Evolutionary conservation across 2,888 invertebrate genomes (phyloP).

Genomic region (Philereme transversata): DNA sequence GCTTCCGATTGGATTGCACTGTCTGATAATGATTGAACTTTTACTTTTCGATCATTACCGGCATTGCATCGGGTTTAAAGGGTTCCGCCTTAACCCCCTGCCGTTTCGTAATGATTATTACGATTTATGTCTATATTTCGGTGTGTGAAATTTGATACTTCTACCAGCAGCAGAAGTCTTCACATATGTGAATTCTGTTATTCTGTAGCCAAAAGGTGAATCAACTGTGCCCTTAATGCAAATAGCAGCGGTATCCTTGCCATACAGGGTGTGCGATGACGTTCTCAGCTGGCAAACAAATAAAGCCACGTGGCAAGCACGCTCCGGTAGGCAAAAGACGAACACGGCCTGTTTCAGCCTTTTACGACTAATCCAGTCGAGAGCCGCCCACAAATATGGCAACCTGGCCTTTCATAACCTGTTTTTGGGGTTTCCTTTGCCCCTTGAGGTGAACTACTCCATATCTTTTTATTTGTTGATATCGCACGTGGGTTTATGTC

Average conservation of each 20-base stretch:
- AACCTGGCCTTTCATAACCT: slow-evolving; percentile 80
- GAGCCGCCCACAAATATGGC: slow-evolving; percentile 77
- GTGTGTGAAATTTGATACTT: slow-evolving; percentile 7
- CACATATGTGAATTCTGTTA: slow-evolving; percentile 24
- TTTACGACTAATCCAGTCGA: slow-evolving; percentile 82
- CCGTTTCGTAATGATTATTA: slow-evolving; percentile 35
- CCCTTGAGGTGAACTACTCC: slow-evolving; percentile 60
- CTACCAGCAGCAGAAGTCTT: slow-evolving; percentile 11
- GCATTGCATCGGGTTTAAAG: slow-evolving; percentile 46
- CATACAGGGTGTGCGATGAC: slow-evolving; percentile 71
- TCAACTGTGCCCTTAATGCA: slow-evolving; percentile 68
- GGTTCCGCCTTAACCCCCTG: slow-evolving; percentile 49
- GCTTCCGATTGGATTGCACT: slow-evolving; percentile 65
- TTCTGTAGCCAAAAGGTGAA: slow-evolving; percentile 52
- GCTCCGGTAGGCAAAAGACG: slow-evolving; percentile 70
- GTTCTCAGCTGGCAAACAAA: slow-evolving; percentile 66
- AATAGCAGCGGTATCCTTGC: slow-evolving; percentile 63
- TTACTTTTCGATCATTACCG: slow-evolving; percentile 75
- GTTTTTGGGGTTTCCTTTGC: slow-evolving; percentile 82
- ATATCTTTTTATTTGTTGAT: slow-evolving; percentile 52
- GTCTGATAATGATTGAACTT: slow-evolving; percentile 71
- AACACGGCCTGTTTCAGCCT: slow-evolving; percentile 77
- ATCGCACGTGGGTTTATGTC: slow-evolving; percentile 49
- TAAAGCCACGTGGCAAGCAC: slow-evolving; percentile 68
- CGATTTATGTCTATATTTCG: slow-evolving; percentile 30